Evolutionary conservation across 1,140 invertebrate genomes (phyloP), one percentile per base, ranked within the genome.

Genomic region (Anadara kagoshimensis): DNA sequence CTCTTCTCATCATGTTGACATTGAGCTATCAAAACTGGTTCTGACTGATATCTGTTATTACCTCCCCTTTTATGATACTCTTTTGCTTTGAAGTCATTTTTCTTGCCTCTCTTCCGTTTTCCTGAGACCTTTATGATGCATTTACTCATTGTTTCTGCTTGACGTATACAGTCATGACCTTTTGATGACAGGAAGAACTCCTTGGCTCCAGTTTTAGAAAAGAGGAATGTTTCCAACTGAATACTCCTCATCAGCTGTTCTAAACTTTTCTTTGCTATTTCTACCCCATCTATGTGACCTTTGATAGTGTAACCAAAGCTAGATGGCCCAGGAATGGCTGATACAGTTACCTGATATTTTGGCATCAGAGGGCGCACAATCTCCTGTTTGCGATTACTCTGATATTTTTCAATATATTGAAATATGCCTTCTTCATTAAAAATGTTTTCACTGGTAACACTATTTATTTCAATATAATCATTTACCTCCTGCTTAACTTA

Each of bases 401-500:
- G 14, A 65, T 49, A 64, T 49, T 64, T 49, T 64, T 64, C 47
- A 22, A 64, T 14, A 16, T 51, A 64, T 24, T 51, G 47, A 12
- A 51, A 64, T 43, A 24, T 26, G 47, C 16, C 20, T 16, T 51
- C 20, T 12, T 43, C 24, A 26, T 49, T 20, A 10, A 22, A n/a
- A 14, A 64, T 47, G 29, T 12, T 16, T 18, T 14, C 51, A 16
- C 8, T n/a, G 49, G 29, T 47, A 49, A 64, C 47, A 26, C 20
- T 7, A 18, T 24, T 36, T 51, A 49, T 64, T 24, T 64, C 44
- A 36, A 47, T 26, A 63, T 12, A 56, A 8, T 41, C 22, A 29
- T 71, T 61, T 26, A 63, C 11, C 63, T 63, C 29, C 16, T 54
- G 45, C 54, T 59, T 49, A 26, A 71, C 51, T 56, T 54, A 36